Evolutionary conservation across 2,113 vertebrate species (phyloP).

Genomic region (Antechinus stuartii): DNA sequence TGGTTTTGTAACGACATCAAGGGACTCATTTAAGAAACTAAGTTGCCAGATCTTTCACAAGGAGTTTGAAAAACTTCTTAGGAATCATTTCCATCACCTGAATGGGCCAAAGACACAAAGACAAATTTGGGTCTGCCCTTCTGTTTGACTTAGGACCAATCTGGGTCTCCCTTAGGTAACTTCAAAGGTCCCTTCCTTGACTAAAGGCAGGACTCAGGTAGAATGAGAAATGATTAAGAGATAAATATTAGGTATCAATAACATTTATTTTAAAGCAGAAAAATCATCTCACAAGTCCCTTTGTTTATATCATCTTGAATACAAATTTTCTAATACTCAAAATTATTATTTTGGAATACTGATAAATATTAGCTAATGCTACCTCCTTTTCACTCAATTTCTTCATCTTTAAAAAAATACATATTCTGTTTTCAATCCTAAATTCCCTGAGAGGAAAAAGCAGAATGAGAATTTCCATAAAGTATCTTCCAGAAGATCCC

Average conservation of each 20-base stretch:
- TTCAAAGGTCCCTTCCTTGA: neutral
- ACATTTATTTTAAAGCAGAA: neutral
- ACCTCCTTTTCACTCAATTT: neutral
- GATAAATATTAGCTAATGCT: neutral
- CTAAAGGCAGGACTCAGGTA: neutral
- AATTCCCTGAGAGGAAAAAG: neutral
- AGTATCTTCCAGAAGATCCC: neutral
- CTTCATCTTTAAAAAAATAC: neutral
- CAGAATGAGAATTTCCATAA: neutral
- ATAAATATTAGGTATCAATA: neutral
- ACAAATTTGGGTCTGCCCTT: neutral
- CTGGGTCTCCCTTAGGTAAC: neutral
- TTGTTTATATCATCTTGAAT: neutral
- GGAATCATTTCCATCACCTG: neutral
- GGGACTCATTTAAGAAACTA: neutral
- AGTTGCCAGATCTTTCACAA: neutral
- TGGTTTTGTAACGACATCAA: neutral
- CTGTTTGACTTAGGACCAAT: neutral
- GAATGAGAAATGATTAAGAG: neutral
- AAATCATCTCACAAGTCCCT: neutral
- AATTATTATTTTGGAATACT: neutral
- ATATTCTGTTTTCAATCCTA: neutral
- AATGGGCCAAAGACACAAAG: neutral
- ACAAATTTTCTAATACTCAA: neutral
- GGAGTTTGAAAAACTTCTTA: neutral